phyloP scores from a whole-genome alignment of 2,888 invertebrate species.

The Abscondita cerata region DNA sequence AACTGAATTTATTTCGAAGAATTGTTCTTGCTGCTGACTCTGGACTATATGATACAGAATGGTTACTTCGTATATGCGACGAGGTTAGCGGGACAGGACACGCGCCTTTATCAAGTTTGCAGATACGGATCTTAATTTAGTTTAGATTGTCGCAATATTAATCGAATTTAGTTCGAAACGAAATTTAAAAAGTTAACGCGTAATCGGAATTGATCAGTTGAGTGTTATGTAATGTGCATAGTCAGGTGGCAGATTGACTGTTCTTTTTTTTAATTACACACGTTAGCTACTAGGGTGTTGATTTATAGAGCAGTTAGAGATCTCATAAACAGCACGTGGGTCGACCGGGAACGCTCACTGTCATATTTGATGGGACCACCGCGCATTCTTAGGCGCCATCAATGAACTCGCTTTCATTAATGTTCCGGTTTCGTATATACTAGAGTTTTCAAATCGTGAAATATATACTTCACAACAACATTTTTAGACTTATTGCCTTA shows the following conservation, averaged over 20 bases:
- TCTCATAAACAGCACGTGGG: constrained; percentile 63
- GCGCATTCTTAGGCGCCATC: constrained; percentile 52
- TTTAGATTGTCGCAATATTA: no score
- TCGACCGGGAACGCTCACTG: constrained; percentile 56
- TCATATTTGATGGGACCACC: constrained; percentile 59
- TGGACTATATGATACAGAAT: constrained; percentile 55
- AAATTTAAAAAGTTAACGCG: constrained; percentile 15
- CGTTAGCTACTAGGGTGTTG: constrained; percentile 60
- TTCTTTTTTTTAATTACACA: constrained; percentile 59
- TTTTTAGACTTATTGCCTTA: background rate
- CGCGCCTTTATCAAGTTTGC: constrained; percentile 12
- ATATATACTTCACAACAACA: constrained; percentile 8
- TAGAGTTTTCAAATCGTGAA: constrained; percentile 10
- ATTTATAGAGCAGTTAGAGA: constrained; percentile 64
- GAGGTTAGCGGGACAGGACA: constrained; percentile 42
- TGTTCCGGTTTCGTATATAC: constrained; percentile 31
- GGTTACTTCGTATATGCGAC: constrained; percentile 20
- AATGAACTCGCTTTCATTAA: constrained; percentile 49
- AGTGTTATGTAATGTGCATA: constrained; percentile 26
- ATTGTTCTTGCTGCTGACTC: constrained; percentile 52
- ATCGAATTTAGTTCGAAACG: background rate
- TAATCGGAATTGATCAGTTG: constrained; percentile 18
- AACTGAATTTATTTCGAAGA: constrained; percentile 60
- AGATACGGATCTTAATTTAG: no score
- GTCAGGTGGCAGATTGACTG: constrained; percentile 50